phyloP scores from a whole-genome alignment of 2,888 invertebrate species.

The Synanthedon andrenaeformis region DNA sequence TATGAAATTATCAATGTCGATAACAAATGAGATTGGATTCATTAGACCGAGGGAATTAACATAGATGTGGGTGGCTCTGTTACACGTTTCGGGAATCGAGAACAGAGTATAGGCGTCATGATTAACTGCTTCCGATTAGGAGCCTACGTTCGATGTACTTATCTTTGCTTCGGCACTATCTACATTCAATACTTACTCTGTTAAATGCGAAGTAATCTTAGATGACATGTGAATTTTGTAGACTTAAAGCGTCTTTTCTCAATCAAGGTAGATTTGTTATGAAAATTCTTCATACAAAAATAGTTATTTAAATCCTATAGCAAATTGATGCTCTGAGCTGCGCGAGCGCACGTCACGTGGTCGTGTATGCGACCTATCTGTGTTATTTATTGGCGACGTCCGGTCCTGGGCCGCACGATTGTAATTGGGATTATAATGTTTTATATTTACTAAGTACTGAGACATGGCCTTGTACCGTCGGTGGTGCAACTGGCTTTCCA shows the following conservation, averaged over 20 bases:
- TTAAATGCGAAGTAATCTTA: not conserved
- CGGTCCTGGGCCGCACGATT: conserved; percentile 41
- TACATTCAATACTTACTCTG: not conserved
- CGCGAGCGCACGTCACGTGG: conserved; percentile 52
- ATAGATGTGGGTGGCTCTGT: conserved; percentile 35
- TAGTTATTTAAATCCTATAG: not conserved
- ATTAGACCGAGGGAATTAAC: conserved; percentile 35
- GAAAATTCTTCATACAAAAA: no score
- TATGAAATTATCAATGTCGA: conserved; percentile 26
- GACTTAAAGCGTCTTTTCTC: not conserved
- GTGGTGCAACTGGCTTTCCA: not conserved
- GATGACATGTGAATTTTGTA: not conserved
- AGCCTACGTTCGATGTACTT: conserved; percentile 1
- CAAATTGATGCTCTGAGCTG: conserved; percentile 8
- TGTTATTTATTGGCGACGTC: conserved; percentile 62
- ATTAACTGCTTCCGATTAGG: conserved; percentile 12
- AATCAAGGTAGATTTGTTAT: not conserved
- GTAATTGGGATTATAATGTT: conserved; percentile 4
- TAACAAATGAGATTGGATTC: conserved; percentile 47
- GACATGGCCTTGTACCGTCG: no score
- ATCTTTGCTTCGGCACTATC: conserved; percentile 1
- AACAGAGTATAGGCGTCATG: conserved; percentile 12
- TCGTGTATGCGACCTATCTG: conserved; percentile 60
- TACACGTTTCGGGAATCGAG: conserved; percentile 3
- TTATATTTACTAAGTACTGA: no score